A percentile compares a stretch with the other conserved stretches of the same genome.
Evolutionary conservation across 2,888 invertebrate species (phyloP).

Genomic region (Serrognathus titanus): DNA sequence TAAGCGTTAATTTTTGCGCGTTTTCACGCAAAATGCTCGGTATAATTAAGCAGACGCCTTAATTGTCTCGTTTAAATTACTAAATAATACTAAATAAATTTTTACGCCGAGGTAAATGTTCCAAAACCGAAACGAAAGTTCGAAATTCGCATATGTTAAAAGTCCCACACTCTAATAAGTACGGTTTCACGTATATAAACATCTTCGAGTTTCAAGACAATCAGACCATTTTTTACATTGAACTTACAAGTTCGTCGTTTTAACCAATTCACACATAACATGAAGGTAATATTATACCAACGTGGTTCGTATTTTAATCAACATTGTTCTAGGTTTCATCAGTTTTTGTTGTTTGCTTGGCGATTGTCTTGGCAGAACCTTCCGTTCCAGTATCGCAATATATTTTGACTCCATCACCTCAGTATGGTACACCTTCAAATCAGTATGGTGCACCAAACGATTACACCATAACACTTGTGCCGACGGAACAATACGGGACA

Average conservation of each 20-base stretch:
- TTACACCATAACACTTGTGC: not conserved
- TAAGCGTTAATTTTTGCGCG: too few species aligned
- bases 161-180: constrained; percentile 37
- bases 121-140: not conserved
- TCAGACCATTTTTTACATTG: not conserved
- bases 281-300: not conserved
- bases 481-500: not conserved
- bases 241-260: not conserved
- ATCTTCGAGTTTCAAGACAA: constrained; percentile 22
- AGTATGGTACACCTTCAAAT: not conserved
- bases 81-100: too few species aligned
- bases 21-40: too few species aligned
- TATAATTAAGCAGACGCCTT: too few species aligned
- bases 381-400: not conserved
- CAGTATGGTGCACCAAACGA: not conserved
- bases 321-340: not conserved
- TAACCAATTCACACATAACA: not conserved
- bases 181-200: constrained; percentile 40
- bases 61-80: too few species aligned
- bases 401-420: not conserved
- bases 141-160: not conserved
- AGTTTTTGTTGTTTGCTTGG: not conserved
- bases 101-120: not conserved
- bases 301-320: not conserved
- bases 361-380: not conserved